phyloP scores from a whole-genome alignment of 2,888 invertebrate species.

The Eurois occulta region DNA sequence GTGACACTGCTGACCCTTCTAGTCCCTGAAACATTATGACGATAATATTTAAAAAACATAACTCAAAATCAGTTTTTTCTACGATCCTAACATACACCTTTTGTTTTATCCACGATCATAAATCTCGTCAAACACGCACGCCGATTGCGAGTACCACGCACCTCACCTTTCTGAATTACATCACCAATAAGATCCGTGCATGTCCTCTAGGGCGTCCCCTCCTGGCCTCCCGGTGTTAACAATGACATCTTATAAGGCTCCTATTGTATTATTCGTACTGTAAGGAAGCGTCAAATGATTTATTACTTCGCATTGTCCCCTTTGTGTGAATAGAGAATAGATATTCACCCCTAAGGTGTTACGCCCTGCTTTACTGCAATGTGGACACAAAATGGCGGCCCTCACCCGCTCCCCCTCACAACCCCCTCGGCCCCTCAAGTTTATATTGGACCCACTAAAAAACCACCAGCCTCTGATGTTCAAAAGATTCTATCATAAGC shows the following conservation, averaged over 20 bases:
- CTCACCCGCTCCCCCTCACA: accelerated
- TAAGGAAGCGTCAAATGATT: constrained; percentile 12
- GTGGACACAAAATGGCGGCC: constrained; percentile 14
- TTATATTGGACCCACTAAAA: neutral
- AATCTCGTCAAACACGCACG: neutral
- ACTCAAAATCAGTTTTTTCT: neutral
- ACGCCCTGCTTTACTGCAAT: neutral
- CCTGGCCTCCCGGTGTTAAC: neutral
- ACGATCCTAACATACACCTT: neutral
- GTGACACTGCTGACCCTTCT: no score
- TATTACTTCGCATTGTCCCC: constrained; percentile 7
- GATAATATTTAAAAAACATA: neutral
- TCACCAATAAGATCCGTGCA: neutral
- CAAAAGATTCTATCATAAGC: neutral
- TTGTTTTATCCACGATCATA: neutral
- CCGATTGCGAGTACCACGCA: neutral
- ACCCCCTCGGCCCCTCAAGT: neutral
- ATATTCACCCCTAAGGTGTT: constrained; percentile 3
- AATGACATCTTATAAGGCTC: neutral
- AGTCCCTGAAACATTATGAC: neutral
- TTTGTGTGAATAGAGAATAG: neutral
- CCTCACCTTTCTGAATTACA: neutral
- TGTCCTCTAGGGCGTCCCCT: neutral
- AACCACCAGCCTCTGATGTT: neutral
- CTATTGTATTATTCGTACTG: neutral